Base-by-base conservation (phyloP, 2,797 vertebrate genomes). In the Chelidonichthys spinosus region DNA sequence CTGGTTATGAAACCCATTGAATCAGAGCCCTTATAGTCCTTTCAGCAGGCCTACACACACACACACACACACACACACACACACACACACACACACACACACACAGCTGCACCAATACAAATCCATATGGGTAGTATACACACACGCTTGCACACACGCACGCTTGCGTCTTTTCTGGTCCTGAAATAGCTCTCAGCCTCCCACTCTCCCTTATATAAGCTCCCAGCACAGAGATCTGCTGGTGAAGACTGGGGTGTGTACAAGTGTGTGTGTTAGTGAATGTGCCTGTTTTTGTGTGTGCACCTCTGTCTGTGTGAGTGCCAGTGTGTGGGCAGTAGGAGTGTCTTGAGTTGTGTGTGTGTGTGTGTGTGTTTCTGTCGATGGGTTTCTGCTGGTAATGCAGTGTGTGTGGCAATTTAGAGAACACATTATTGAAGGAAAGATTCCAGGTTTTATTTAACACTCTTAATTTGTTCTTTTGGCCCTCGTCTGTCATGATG, bases 201-300 rank as follows among this genome's bases (percentile, higher is more conserved):
- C 90, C 86, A 93, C 92, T 90, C 90, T 78, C 78, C 80, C 90
- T 92, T 92, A 92, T 86, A 90, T 93, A 92, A 92, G 88, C 87
- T 93, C 78, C 83, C 84, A 92, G 97, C 96, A 91, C 96, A 91
- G 86, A 96, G 96, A 89, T 95, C 96, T 97, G 83, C 61, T 89
- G 86, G 37, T 91, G 59, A 86, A 87, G 85, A 86, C 77, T 76
- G 76, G 83, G 18, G 82, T 80, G 80, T 58, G 74, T 74, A 69
- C 53, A 62, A 15, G 52, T 33, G 50, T 56, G 61, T 70, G 63
- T 64, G 50, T 78, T 63, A 59, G 73, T 63, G 68, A 6, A 3
- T 46, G 44, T 15, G 46, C n/a, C n/a, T 18, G 47, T 49, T 49
- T 49, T 49, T 49, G 18, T 18, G n/a, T 66, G 47, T 82, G 67